phyloP scores from a whole-genome alignment of 2,888 invertebrate species.

The Nephrotoma guestfalica region DNA sequence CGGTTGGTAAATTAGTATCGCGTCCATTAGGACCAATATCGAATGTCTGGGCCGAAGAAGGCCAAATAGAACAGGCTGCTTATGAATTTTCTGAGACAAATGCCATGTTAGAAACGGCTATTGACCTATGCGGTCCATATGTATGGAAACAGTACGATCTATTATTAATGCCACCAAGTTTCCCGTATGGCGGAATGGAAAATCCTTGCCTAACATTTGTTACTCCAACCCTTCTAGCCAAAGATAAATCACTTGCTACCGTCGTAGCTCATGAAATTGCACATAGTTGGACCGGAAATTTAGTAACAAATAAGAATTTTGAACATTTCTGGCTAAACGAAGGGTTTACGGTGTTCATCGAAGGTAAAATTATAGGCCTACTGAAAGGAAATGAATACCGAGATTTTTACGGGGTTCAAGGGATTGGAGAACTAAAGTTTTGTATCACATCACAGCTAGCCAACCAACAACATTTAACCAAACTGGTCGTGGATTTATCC shows the following conservation, averaged over 20 bases:
- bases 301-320: slow-evolving; percentile 84
- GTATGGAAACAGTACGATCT: slow-evolving; percentile 85
- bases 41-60: slow-evolving; percentile 81
- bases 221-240: slow-evolving; percentile 77
- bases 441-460: slow-evolving; percentile 38
- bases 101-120: slow-evolving; percentile 64
- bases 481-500: slow-evolving; percentile 58
- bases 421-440: slow-evolving; percentile 49
- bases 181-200: slow-evolving; percentile 96
- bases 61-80: slow-evolving; percentile 65
- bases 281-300: slow-evolving; percentile 91
- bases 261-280: slow-evolving; percentile 93
- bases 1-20: slow-evolving; percentile 65
- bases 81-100: slow-evolving; percentile 85
- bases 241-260: slow-evolving; percentile 71
- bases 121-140: slow-evolving; percentile 74
- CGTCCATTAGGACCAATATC: slow-evolving; percentile 63
- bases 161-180: slow-evolving; percentile 74
- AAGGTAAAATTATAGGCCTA: slow-evolving; percentile 67
- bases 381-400: slow-evolving; percentile 48
- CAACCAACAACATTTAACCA: slow-evolving; percentile 52
- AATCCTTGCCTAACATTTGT: slow-evolving; percentile 94
- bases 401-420: slow-evolving; percentile 68
- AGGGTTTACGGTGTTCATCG: slow-evolving; percentile 78
- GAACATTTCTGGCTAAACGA: slow-evolving; percentile 98